Percentiles rank a stretch among this genome's conserved stretches.
phyloP scores from a whole-genome alignment of 2,888 invertebrate species.

The Pyrocoelia pectoralis region DNA sequence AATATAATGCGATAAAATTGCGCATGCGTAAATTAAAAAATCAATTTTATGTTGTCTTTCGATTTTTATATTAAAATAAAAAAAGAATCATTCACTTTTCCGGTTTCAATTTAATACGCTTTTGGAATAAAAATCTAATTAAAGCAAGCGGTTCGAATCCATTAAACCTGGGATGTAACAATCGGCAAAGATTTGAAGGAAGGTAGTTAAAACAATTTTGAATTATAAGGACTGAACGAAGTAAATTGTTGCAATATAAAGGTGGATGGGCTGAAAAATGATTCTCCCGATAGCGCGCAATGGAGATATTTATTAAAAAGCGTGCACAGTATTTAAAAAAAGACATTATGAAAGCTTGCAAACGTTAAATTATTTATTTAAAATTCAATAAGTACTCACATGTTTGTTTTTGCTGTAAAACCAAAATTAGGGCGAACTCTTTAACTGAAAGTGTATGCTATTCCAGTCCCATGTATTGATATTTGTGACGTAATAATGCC shows the following conservation, averaged over 20 bases:
- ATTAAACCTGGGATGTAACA: too few relatives aligned
- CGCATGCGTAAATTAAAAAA: conserved; percentile 45
- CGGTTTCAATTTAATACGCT: too few relatives aligned
- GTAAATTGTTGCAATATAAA: too few relatives aligned
- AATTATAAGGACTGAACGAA: too few relatives aligned
- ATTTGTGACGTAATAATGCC: conserved; percentile 58
- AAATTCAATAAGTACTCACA: conserved; percentile 49
- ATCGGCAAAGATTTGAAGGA: too few relatives aligned
- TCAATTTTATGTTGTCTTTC: conserved; percentile 43
- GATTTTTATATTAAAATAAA: neutral
- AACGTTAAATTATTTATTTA: neutral
- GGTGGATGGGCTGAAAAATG: too few relatives aligned
- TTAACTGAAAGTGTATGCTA: conserved; percentile 46
- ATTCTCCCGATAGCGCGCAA: too few relatives aligned
- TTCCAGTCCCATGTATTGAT: conserved; percentile 52
- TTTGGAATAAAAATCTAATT: neutral
- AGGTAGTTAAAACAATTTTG: too few relatives aligned
- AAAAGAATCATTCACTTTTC: conserved; percentile 5
- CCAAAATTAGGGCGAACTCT: conserved; percentile 47
- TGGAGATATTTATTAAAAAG: too few relatives aligned
- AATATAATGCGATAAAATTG: conserved; percentile 30
- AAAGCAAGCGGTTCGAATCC: too few relatives aligned
- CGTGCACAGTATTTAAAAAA: too few relatives aligned
- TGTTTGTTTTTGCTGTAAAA: conserved; percentile 47
- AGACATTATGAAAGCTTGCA: too few relatives aligned